phyloP scores from a whole-genome alignment of 2,797 vertebrate species.

The Lagodon rhomboides region DNA sequence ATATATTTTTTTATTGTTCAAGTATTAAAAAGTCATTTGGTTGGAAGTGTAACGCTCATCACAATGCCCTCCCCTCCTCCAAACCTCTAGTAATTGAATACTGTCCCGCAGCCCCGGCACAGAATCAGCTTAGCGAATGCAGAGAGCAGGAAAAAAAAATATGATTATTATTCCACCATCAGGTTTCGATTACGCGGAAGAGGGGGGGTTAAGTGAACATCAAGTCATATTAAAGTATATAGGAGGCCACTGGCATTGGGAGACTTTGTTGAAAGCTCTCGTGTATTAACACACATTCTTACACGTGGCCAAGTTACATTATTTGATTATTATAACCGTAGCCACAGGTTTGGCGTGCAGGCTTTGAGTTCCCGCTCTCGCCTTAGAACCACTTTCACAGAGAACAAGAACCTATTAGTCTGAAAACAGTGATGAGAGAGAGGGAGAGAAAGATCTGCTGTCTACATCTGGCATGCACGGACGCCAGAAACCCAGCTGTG shows the following conservation, averaged over 20 bases:
- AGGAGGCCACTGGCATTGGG: slow-evolving; percentile 77
- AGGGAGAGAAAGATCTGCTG: slow-evolving; percentile 53
- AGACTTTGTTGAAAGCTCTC: slow-evolving; percentile 81
- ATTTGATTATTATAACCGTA: slow-evolving; percentile 78
- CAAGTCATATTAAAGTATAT: slow-evolving; percentile 82
- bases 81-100: slow-evolving; percentile 62
- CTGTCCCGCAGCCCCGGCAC: slow-evolving; percentile 48
- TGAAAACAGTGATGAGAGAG: slow-evolving; percentile 69
- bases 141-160: slow-evolving; percentile 57
- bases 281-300: slow-evolving; percentile 80
- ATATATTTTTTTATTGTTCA: slow-evolving; percentile 39
- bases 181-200: slow-evolving; percentile 82
- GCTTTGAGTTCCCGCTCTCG: slow-evolving; percentile 59
- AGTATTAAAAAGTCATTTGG: slow-evolving; percentile 51
- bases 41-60: slow-evolving; percentile 48
- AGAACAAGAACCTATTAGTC: slow-evolving; percentile 75
- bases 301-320: slow-evolving; percentile 79
- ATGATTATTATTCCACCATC: slow-evolving; percentile 80
- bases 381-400: slow-evolving; percentile 70
- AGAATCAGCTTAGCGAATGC: slow-evolving; percentile 65
- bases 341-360: slow-evolving; percentile 75
- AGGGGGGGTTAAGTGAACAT: slow-evolving; percentile 81
- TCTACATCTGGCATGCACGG: slow-evolving; percentile 73
- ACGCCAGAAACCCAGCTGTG: slow-evolving; percentile 63
- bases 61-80: slow-evolving; percentile 41